phyloP scores from a whole-genome alignment of 2,113 vertebrate genomes.

The Amblyopsis rosae region DNA sequence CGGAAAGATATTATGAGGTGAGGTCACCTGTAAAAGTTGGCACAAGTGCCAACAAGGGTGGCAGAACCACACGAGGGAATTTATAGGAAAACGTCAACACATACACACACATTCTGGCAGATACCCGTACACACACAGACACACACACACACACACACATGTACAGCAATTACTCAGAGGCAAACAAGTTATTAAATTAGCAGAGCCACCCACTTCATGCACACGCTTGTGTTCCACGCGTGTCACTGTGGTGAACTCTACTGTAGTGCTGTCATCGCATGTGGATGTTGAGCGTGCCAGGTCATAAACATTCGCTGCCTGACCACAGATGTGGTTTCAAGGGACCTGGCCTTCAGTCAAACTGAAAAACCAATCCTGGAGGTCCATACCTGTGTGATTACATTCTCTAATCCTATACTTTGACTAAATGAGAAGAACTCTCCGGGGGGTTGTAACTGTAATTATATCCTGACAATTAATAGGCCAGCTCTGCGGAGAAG shows the following conservation, averaged over 20 bases:
- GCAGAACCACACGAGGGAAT: constrained; percentile 43
- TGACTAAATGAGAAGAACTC: constrained; percentile 60
- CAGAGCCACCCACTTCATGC: constrained; percentile 27
- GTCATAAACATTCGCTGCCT: constrained; percentile 55
- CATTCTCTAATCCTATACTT: constrained; percentile 69
- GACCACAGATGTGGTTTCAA: constrained; percentile 57
- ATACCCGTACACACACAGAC: constrained; percentile 1
- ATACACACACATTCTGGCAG: neutral
- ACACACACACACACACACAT: constrained; percentile 3
- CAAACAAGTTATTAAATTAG: constrained; percentile 35
- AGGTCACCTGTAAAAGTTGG: constrained; percentile 70
- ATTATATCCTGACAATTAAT: constrained; percentile 73
- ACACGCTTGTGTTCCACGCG: constrained; percentile 25
- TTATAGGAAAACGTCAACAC: constrained; percentile 4
- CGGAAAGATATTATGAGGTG: constrained; percentile 56
- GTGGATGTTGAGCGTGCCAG: constrained; percentile 56
- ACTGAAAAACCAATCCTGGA: constrained; percentile 64
- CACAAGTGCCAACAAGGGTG: constrained; percentile 46
- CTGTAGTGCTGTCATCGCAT: constrained; percentile 46
- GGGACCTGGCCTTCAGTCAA: constrained; percentile 47
- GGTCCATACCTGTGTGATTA: constrained; percentile 70
- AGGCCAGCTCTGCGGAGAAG: constrained; percentile 56
- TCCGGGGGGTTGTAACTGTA: constrained; percentile 63
- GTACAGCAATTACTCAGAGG: constrained; percentile 26
- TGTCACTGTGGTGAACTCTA: constrained; percentile 19